Evolutionary conservation across 2,888 invertebrate genomes (phyloP).

Genomic region (Glyphotaelius pellucidus): DNA sequence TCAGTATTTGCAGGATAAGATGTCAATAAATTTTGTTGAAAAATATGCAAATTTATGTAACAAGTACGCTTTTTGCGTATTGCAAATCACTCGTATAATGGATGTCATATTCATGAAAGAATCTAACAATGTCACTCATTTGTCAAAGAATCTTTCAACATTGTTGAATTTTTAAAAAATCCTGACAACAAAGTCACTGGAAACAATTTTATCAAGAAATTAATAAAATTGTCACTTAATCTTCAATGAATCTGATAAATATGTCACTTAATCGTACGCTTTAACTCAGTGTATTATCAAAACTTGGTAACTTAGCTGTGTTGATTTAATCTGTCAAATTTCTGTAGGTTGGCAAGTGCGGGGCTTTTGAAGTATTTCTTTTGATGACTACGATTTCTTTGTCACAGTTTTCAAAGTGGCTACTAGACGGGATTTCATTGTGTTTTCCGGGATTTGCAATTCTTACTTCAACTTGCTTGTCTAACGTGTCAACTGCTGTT

Average conservation of each 20-base stretch:
- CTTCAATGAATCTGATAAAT: too few relatives aligned
- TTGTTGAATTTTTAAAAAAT: too few relatives aligned
- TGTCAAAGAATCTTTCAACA: background rate
- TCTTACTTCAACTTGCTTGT: constrained; percentile 45
- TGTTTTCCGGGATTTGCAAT: background rate
- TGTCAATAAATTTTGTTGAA: background rate
- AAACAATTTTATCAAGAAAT: too few relatives aligned
- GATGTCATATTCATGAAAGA: background rate
- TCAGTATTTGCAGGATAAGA: background rate
- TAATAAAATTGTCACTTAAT: background rate
- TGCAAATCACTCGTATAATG: background rate
- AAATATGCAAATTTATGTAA: background rate
- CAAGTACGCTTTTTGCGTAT: background rate
- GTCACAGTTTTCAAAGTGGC: constrained; percentile 42
- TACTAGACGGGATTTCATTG: constrained; percentile 18
- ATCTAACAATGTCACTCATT: background rate
- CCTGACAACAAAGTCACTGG: background rate
- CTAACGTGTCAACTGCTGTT: too few relatives aligned
- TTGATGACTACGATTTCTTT: constrained; percentile 32
- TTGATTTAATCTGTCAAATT: constrained; percentile 50
- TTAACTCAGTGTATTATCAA: too few relatives aligned
- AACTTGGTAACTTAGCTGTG: constrained; percentile 52
- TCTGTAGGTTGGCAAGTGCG: constrained; percentile 34
- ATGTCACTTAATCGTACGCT: too few relatives aligned
- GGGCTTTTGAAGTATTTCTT: constrained; percentile 20